phyloP scores from a whole-genome alignment of 37 sponge, comb jelly and placozoan genomes.

The Spongia lamella region DNA sequence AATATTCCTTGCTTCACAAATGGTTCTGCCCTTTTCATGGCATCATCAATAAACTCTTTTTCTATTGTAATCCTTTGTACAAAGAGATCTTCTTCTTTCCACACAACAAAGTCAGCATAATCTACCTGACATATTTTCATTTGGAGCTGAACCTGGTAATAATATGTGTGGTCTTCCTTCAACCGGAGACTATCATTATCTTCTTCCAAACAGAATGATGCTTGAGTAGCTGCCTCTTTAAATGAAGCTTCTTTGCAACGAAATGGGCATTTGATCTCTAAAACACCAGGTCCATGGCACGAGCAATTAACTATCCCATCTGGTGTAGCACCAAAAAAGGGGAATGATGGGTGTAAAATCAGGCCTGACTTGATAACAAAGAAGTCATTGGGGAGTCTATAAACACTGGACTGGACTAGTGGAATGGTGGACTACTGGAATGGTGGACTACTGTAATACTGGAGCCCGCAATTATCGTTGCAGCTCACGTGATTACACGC shows the following conservation, averaged over 20 bases:
- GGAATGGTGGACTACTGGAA: too few species aligned
- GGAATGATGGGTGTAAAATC: slow-evolving; percentile 6
- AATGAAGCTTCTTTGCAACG: slow-evolving; percentile 15
- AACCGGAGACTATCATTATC: neutral
- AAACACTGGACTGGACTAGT: too few species aligned
- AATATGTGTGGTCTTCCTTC: slow-evolving; percentile 18
- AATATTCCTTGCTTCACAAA: slow-evolving; percentile 29
- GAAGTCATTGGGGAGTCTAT: too few species aligned
- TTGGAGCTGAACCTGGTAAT: slow-evolving; percentile 55
- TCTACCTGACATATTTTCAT: slow-evolving; percentile 27
- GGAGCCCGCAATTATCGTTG: too few species aligned
- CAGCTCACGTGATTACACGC: too few species aligned
- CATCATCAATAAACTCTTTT: slow-evolving; percentile 19
- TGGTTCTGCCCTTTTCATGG: slow-evolving; percentile 14
- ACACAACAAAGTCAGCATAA: slow-evolving; percentile 58
- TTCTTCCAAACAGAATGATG: slow-evolving; percentile 6
- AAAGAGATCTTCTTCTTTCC: slow-evolving; percentile 11
- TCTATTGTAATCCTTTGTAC: slow-evolving; percentile 22
- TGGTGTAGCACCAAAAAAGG: slow-evolving; percentile 56
- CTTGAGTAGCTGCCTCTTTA: slow-evolving; percentile 1
- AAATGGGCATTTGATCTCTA: slow-evolving; percentile 62
- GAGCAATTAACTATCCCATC: slow-evolving; percentile 34
- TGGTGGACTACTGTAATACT: too few species aligned
- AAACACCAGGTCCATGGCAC: slow-evolving; percentile 50
- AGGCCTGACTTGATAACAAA: slow-evolving; percentile 15